Percentiles rank a stretch among this genome's conserved stretches.
These are phyloP conservation scores for Mallotus villosus DNA, from an alignment of 2,797 vertebrate species.

Conservation along the genomic window DNA sequence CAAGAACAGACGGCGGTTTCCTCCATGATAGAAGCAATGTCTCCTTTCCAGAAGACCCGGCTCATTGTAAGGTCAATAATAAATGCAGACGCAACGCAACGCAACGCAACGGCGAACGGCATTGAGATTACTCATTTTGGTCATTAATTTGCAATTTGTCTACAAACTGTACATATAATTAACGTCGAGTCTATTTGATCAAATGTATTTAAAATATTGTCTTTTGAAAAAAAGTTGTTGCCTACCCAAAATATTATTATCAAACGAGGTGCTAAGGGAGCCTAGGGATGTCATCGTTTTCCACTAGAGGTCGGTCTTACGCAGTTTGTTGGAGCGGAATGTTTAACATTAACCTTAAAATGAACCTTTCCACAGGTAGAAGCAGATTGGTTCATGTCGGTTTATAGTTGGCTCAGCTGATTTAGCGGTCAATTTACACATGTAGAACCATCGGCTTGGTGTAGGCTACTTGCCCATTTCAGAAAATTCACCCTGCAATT, in stretches of 20 bases:
- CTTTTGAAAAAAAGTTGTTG: too few species aligned
- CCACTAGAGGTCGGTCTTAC: slow-evolving; percentile 70
- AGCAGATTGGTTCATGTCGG: too few species aligned
- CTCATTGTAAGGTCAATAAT: slow-evolving; percentile 1
- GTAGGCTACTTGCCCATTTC: too few species aligned
- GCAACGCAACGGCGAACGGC: background rate
- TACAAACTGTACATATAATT: too few species aligned
- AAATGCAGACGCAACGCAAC: background rate
- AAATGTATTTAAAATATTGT: too few species aligned
- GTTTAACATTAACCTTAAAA: background rate
- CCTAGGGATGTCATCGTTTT: background rate
- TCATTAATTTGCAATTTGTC: too few species aligned
- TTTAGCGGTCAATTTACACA: too few species aligned
- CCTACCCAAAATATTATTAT: background rate
- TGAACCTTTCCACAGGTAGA: background rate
- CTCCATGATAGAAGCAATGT: slow-evolving; percentile 29
- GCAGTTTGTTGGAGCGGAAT: slow-evolving; percentile 40
- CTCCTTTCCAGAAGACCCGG: slow-evolving; percentile 30
- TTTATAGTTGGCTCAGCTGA: too few species aligned
- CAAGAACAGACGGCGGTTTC: slow-evolving; percentile 55
- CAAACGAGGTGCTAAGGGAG: background rate
- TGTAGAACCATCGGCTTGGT: too few species aligned
- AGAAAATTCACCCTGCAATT: background rate
- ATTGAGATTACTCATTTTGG: background rate
- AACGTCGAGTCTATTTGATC: too few species aligned